These are phyloP conservation scores for Celastrina argiolus DNA, from an alignment of 2,888 invertebrate species.

Conservation along the genomic window DNA sequence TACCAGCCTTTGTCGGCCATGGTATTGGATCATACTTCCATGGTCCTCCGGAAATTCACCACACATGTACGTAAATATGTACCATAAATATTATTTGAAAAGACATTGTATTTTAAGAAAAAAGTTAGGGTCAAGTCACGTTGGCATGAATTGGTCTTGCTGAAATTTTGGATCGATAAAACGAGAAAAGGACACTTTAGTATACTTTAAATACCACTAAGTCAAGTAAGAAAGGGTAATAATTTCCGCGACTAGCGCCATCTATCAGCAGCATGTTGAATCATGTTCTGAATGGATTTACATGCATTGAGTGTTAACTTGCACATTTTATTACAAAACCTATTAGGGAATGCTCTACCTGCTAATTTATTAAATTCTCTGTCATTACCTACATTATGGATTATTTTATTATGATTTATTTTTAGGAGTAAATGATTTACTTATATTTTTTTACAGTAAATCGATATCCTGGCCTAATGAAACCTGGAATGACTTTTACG, in stretches of 20 bases:
- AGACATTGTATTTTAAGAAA: background rate
- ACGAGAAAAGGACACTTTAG: no score
- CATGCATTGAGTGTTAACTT: no score
- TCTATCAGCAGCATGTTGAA: background rate
- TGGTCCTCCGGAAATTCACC: constrained; percentile 93
- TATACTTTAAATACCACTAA: background rate
- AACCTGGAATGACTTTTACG: constrained; percentile 95
- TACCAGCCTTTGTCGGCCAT: constrained; percentile 92
- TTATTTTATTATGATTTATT: no score
- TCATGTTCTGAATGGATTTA: background rate
- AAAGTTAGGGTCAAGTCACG: no score
- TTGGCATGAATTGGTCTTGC: no score
- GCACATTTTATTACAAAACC: no score
- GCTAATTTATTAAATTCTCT: no score
- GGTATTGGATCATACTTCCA: constrained; percentile 96
- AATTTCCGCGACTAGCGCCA: background rate
- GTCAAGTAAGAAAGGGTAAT: background rate
- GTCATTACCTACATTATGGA: no score
- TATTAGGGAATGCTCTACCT: no score
- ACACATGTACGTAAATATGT: constrained; percentile 80
- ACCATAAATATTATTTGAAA: background rate
- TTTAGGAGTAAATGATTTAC: no score
- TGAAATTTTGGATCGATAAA: no score
- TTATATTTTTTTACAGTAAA: constrained; percentile 76
- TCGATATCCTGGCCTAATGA: constrained; percentile 83